Percentiles rank a stretch among this genome's conserved stretches.
Evolutionary conservation across 1,140 invertebrate species (phyloP).

Genomic region (Caerostris darwini): DNA sequence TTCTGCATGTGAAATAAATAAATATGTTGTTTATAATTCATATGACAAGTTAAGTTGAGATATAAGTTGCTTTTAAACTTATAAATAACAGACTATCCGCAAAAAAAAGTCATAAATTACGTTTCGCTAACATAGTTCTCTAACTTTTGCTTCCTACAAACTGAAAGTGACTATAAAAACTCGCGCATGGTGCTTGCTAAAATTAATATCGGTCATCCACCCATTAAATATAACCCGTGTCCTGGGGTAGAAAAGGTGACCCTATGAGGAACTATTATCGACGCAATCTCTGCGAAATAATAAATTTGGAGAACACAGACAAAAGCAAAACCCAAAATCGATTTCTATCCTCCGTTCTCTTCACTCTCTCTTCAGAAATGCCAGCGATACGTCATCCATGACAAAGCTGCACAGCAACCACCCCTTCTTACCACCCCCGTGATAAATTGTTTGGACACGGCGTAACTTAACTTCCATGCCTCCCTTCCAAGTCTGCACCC

Average conservation of each 20-base stretch:
- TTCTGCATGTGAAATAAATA: too few relatives aligned
- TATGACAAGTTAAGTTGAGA: too few relatives aligned
- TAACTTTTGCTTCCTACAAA: too few relatives aligned
- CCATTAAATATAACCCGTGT: neutral
- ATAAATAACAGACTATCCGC: neutral
- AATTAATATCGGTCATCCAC: slow-evolving; percentile 34
- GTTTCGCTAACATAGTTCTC: too few relatives aligned
- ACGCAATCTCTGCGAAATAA: slow-evolving; percentile 54
- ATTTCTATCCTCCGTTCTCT: neutral
- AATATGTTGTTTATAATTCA: too few relatives aligned
- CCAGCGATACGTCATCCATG: slow-evolving; percentile 28
- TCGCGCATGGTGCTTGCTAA: neutral
- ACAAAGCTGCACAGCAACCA: slow-evolving; percentile 43
- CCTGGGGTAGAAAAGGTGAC: neutral
- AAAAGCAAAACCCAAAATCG: neutral
- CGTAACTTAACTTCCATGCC: slow-evolving; percentile 30
- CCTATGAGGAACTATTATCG: slow-evolving; percentile 52
- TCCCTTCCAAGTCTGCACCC: neutral
- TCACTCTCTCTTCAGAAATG: neutral
- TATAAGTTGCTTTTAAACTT: too few relatives aligned
- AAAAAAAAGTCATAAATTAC: too few relatives aligned
- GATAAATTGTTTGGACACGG: slow-evolving; percentile 62
- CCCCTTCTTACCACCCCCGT: neutral
- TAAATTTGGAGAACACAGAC: slow-evolving; percentile 36
- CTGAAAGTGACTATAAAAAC: slow-evolving; percentile 15